Conservation (phyloP, 1,140 invertebrate species). For the Araneus ventricosus region DNA sequence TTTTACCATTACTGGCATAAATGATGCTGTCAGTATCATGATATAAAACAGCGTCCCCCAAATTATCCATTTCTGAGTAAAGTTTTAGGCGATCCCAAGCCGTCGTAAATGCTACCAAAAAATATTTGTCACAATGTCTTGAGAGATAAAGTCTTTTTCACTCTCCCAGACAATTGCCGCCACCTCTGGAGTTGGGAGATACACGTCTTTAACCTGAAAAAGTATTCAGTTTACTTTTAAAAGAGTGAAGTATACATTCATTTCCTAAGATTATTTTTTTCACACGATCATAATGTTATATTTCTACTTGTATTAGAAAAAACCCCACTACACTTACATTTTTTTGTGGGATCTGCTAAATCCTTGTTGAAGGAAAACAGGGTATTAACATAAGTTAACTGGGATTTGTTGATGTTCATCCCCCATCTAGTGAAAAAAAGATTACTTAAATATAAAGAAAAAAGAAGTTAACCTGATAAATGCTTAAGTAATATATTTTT, state of each 20-base stretch:
- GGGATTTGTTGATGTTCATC: neutral
- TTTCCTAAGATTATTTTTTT: too few species aligned
- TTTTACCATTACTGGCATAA: too few species aligned
- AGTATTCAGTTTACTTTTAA: too few species aligned
- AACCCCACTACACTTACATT: neutral
- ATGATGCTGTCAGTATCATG: too few species aligned
- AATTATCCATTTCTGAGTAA: conserved; percentile 16
- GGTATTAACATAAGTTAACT: neutral
- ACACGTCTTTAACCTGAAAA: too few species aligned
- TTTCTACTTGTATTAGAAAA: neutral
- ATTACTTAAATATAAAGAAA: neutral
- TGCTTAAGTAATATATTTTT: neutral
- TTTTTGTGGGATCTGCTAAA: neutral
- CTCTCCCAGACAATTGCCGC: neutral
- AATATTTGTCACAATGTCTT: neutral
- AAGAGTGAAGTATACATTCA: too few species aligned
- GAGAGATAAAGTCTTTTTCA: neutral
- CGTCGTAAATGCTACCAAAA: neutral
- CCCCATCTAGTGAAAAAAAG: neutral
- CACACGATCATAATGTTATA: too few species aligned
- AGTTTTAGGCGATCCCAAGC: neutral
- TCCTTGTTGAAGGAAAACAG: neutral
- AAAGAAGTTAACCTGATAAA: neutral
- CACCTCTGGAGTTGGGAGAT: too few species aligned
- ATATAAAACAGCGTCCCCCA: neutral